Percentiles rank a stretch among this genome's conserved stretches.
Evolutionary conservation across 2,113 vertebrate genomes (phyloP).

Genomic region (Tympanuchus pallidicinctus): DNA sequence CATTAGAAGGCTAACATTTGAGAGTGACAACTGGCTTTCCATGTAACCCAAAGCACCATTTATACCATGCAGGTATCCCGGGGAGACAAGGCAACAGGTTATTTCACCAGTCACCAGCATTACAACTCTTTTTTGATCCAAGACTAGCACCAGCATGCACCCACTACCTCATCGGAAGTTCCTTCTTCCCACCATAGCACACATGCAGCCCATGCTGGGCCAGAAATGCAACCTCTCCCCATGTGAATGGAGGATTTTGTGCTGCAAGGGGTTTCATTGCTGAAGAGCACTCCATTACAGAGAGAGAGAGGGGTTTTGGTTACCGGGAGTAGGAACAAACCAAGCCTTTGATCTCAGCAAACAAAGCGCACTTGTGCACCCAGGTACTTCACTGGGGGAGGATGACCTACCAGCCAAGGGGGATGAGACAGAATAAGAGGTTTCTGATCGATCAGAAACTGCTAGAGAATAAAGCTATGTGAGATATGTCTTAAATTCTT

Average conservation of each 20-base stretch:
- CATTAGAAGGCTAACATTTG: not conserved
- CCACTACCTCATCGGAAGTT: not conserved
- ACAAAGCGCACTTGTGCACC: constrained; percentile 25
- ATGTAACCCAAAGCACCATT: not conserved
- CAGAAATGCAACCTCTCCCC: not conserved
- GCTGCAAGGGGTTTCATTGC: not conserved
- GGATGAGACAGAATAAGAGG: not conserved
- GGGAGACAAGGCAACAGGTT: not conserved
- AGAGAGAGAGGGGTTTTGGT: not conserved
- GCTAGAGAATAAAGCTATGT: not conserved
- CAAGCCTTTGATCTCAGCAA: constrained; percentile 30
- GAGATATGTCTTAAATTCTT: not conserved
- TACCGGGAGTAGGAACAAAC: not conserved
- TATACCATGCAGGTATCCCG: not conserved
- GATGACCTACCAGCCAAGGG: not conserved
- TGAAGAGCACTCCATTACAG: not conserved
- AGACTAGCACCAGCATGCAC: not conserved
- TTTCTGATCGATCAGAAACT: not conserved
- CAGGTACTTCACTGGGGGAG: constrained; percentile 8
- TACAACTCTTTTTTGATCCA: not conserved
- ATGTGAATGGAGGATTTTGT: not conserved
- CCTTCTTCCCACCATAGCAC: not conserved
- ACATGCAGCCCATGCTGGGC: accelerated
- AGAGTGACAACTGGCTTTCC: not conserved
- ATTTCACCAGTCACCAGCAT: not conserved